Conservation (phyloP, 1,140 invertebrate genomes). For the Leptinotarsa defecta region DNA sequence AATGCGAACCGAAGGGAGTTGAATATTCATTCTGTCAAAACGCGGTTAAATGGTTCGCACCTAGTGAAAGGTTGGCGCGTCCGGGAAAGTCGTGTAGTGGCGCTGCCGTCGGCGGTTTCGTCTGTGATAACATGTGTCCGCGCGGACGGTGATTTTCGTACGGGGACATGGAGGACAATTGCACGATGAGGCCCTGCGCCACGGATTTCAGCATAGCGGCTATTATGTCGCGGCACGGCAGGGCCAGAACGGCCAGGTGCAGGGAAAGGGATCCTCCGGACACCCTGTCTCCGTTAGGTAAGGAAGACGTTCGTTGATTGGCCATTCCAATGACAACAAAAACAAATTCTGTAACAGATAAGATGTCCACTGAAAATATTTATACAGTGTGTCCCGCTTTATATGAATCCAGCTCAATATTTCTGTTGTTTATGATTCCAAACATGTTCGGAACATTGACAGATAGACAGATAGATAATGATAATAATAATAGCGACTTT, state of each 20-base stretch:
- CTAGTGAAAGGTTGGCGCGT: conserved; percentile 26
- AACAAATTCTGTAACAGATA: too few species aligned
- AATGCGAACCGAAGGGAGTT: conserved; percentile 52
- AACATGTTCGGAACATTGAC: too few species aligned
- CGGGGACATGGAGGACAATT: conserved; percentile 61
- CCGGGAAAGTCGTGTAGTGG: conserved; percentile 25
- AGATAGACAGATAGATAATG: too few species aligned
- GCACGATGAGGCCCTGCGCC: conserved; percentile 69
- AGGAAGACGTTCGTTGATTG: conserved; percentile 21
- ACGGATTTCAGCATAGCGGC: conserved; percentile 88
- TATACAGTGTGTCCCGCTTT: too few species aligned
- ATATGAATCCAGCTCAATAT: too few species aligned
- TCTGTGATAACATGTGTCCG: conserved; percentile 26
- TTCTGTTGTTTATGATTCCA: too few species aligned
- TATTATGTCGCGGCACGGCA: conserved; percentile 75
- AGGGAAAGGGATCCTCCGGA: conserved; percentile 53
- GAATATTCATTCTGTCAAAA: conserved; percentile 57
- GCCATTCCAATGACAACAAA: too few species aligned
- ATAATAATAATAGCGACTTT: too few species aligned
- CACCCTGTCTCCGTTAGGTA: conserved; percentile 53
- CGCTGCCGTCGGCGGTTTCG: not conserved
- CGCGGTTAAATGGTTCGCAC: conserved; percentile 38
- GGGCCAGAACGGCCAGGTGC: conserved; percentile 59
- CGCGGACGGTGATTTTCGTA: conserved; percentile 35
- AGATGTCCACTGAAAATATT: too few species aligned